phyloP scores from a whole-genome alignment of 1,140 invertebrate genomes.

The Apis florea region DNA sequence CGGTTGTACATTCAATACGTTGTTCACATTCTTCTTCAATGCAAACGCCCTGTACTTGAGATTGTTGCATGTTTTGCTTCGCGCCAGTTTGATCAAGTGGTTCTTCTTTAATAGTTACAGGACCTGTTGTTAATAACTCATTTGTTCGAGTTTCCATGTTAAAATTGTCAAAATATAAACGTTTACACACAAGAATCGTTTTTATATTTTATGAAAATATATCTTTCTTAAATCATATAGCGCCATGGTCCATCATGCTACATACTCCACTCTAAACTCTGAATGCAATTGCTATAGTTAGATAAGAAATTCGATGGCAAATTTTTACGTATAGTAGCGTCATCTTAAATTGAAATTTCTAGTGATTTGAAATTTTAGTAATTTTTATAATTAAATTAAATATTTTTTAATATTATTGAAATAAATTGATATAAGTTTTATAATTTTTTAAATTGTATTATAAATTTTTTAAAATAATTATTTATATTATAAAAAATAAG shows the following conservation, averaged over 20 bases:
- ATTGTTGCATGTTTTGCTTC: slow-evolving; percentile 54
- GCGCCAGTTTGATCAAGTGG: slow-evolving; percentile 44
- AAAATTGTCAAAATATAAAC: slow-evolving; percentile 2
- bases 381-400: not conserved
- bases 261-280: not conserved
- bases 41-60: slow-evolving; percentile 56
- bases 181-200: not conserved
- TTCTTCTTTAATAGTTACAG: slow-evolving; percentile 55
- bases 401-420: not conserved
- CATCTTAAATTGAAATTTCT: not conserved
- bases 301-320: not conserved
- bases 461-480: not conserved
- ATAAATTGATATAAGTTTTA: not conserved
- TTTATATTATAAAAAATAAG: not conserved
- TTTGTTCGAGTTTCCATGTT: slow-evolving; percentile 52
- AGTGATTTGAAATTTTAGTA: not conserved
- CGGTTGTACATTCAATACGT: slow-evolving; percentile 80
- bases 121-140: slow-evolving; percentile 28
- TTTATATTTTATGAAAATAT: slow-evolving; percentile 46
- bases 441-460: not conserved
- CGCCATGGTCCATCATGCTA: slow-evolving; percentile 42
- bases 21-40: slow-evolving; percentile 70
- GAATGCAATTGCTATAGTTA: not conserved
- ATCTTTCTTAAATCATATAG: slow-evolving; percentile 41
- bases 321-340: not conserved